These are phyloP conservation scores for Scaptomyza reducta DNA, from an alignment of 2,888 invertebrate genomes.

Conservation along the genomic window DNA sequence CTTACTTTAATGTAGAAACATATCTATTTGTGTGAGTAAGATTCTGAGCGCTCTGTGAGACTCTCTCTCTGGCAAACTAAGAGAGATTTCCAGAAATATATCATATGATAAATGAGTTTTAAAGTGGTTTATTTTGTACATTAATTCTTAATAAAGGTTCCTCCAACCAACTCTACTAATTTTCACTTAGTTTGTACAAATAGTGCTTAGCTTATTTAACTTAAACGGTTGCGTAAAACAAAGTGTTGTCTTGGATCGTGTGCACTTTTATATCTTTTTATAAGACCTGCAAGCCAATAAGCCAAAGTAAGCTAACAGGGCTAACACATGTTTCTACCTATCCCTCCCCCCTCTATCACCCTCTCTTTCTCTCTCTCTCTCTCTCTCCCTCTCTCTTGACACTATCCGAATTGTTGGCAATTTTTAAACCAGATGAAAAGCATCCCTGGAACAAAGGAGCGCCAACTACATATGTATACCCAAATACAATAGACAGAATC, in stretches of 20 bases:
- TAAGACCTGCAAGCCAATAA: constrained; percentile 52
- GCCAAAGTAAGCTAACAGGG: constrained; percentile 38
- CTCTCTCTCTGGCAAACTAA: no score
- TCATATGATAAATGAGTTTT: no score
- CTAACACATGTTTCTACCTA: constrained; percentile 51
- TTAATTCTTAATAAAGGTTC: not conserved
- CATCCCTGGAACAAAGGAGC: constrained; percentile 42
- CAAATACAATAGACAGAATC: constrained; percentile 37
- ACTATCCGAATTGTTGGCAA: constrained; percentile 43
- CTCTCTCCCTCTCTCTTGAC: not conserved
- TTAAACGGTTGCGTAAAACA: not conserved
- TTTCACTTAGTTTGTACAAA: constrained; percentile 9
- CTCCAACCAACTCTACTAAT: not conserved
- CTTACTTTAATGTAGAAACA: no score
- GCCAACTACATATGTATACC: constrained; percentile 37
- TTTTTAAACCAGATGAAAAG: constrained; percentile 61
- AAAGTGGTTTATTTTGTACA: not conserved
- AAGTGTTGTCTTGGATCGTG: no score
- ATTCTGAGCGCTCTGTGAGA: no score
- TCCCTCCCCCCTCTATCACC: not conserved
- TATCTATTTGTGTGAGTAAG: no score
- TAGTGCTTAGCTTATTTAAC: constrained; percentile 29
- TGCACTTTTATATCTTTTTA: not conserved
- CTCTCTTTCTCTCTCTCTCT: no score
- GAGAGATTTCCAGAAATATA: no score